Evolutionary conservation across 2,888 invertebrate species (phyloP).

Genomic region (Saturnia pavonia): DNA sequence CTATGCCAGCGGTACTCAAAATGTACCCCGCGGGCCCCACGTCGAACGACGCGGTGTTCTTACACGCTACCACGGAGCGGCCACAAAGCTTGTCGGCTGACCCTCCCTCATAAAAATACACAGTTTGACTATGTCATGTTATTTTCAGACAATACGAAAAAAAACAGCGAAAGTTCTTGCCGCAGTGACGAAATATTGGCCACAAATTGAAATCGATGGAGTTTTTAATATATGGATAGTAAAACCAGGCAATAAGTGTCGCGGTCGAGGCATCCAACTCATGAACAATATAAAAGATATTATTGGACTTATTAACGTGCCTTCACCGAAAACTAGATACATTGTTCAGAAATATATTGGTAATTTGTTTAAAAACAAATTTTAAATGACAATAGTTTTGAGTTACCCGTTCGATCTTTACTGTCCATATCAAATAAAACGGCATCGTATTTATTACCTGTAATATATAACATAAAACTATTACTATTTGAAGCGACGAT

Average conservation of each 20-base stretch:
- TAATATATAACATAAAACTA: no score
- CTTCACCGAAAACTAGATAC: slow-evolving; percentile 88
- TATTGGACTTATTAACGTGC: slow-evolving; percentile 85
- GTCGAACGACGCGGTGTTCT: no score
- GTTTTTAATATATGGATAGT: slow-evolving; percentile 95
- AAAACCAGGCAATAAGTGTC: slow-evolving; percentile 96
- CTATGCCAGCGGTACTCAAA: no score
- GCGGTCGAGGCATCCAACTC: slow-evolving; percentile 94
- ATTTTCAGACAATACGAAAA: slow-evolving; percentile 71
- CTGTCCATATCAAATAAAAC: no score
- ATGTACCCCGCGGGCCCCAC: no score
- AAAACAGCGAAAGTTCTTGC: slow-evolving; percentile 84
- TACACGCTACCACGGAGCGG: not conserved
- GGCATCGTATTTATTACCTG: no score
- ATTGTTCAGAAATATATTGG: slow-evolving; percentile 98
- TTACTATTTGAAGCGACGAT: no score
- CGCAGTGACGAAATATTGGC: slow-evolving; percentile 87
- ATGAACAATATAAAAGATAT: slow-evolving; percentile 94
- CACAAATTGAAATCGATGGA: slow-evolving; percentile 93
- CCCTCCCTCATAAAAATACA: not conserved
- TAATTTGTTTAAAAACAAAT: slow-evolving; percentile 53
- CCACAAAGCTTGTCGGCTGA: not conserved
- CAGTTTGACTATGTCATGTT: not conserved
- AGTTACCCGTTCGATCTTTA: no score
- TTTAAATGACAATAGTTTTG: not conserved